Evolutionary conservation across 2,113 vertebrate species (phyloP).

Genomic region (Lophotis ruficrista): DNA sequence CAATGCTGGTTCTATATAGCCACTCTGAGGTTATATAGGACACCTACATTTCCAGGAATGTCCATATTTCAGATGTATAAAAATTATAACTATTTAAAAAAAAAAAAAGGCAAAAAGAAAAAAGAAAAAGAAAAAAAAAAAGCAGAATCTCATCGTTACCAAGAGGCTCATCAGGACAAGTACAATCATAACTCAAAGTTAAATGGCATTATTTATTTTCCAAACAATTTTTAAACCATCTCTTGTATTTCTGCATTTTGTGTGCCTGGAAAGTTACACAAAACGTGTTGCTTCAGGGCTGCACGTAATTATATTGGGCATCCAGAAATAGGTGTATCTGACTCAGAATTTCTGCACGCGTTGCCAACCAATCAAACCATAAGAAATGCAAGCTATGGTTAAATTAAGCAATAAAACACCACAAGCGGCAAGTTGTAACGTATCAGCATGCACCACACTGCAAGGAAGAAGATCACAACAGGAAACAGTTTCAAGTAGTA

Average conservation of each 20-base stretch:
- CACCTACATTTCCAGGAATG: background rate
- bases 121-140: rapidly evolving
- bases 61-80: background rate
- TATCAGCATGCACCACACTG: background rate
- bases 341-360: slow-evolving; percentile 67
- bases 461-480: slow-evolving; percentile 8
- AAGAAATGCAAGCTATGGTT: slow-evolving; percentile 39
- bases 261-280: slow-evolving; percentile 44
- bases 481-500: background rate
- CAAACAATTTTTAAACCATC: background rate
- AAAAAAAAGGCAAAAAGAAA: rapidly evolving
- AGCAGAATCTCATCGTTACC: background rate
- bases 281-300: slow-evolving; percentile 43
- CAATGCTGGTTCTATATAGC: background rate
- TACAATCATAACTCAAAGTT: background rate
- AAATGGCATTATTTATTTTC: background rate
- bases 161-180: background rate
- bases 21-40: background rate
- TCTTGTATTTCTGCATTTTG: background rate
- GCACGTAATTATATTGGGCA: slow-evolving; percentile 25
- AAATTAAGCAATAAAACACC: slow-evolving; percentile 61
- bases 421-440: slow-evolving; percentile 13
- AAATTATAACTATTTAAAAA: background rate
- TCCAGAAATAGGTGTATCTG: slow-evolving; percentile 68
- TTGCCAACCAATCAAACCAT: slow-evolving; percentile 58